Conservation (phyloP, 2,888 invertebrate species). For the Ashinkailepas kermadecensis region DNA sequence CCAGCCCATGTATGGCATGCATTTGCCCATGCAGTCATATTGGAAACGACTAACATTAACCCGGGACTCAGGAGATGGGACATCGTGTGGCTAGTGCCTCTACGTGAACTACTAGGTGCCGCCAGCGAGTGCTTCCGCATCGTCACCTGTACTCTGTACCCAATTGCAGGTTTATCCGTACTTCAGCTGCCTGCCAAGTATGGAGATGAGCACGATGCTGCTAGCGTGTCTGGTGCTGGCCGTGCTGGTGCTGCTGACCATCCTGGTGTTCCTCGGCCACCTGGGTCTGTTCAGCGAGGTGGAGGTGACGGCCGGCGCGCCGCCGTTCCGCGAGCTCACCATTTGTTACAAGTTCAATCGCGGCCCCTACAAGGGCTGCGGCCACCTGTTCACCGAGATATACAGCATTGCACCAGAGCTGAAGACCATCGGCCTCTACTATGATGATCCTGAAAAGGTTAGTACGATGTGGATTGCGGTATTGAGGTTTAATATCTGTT, state of each 20-base stretch:
- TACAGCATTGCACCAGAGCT: conserved; percentile 40
- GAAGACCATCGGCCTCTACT: conserved; percentile 44
- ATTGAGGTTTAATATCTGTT: too few relatives aligned
- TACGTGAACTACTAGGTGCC: too few relatives aligned
- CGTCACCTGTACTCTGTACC: too few relatives aligned
- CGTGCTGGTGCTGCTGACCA: background rate
- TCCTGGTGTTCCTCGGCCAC: background rate
- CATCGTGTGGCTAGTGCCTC: too few relatives aligned
- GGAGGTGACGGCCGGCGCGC: background rate
- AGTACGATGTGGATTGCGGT: conserved; percentile 15
- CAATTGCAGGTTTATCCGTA: too few relatives aligned
- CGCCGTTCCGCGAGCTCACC: conserved; percentile 26
- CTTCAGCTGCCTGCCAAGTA: background rate
- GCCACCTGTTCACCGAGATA: conserved; percentile 43
- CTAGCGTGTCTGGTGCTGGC: background rate
- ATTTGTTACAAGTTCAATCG: conserved; percentile 44
- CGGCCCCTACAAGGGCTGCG: conserved; percentile 44
- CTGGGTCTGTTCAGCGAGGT: conserved; percentile 5
- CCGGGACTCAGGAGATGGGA: too few relatives aligned
- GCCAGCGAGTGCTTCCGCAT: too few relatives aligned
- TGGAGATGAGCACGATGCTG: background rate
- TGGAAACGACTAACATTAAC: too few relatives aligned
- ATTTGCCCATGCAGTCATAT: too few relatives aligned
- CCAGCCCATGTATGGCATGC: too few relatives aligned
- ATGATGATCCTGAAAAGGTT: conserved; percentile 45